Evolutionary conservation across 2,888 invertebrate species (phyloP), one percentile per base, ranked within the genome.

Genomic region (Strigamia maritima): DNA sequence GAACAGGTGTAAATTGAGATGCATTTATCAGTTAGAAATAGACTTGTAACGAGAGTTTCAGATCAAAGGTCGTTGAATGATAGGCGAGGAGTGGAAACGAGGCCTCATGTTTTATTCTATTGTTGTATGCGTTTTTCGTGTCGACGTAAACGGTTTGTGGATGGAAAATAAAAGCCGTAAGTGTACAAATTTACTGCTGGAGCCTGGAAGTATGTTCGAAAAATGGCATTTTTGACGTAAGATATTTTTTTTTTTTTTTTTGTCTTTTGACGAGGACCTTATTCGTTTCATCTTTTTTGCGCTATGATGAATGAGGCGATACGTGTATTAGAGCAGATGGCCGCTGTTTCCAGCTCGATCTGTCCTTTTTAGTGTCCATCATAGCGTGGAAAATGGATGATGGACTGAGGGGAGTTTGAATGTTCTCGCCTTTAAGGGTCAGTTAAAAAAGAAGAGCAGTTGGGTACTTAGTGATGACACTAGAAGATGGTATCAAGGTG

Each of bases 251-350:
- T 60, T 60, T 3, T 14, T 60, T 22, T 4, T 19, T 3, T 60
- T 60, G 7, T 26, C 8, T 49, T n/a, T 49, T 65, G 49, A n/a
- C 19, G 16, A n/a, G n/a, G 19, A 19, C 65, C 28, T 65, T n/a
- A n/a, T n/a, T 10, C 65, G 7, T 31, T 26, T 65, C 65, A 65
- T 65, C 65, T 65, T 65, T 65, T 65, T 65, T 24, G 65, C 26
- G 14, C 65, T 12, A 26, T 65, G 65, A 65, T 65, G 65, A 65
- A 65, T 65, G 65, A 65, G 65, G 65, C 65, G 65, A 65, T 26
- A 65, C 65, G 65, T 65, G 65, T 65, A 65, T 65, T 65, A 65
- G 65, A 65, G 65, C 65, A 65, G 65, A 65, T 65, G 65, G 65
- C 22, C 65, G 65, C 65, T 65, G 65, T 65, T 65, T 65, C 65